Evolutionary conservation across 2,797 vertebrate genomes (phyloP).

Genomic region (Labeo calbasu): DNA sequence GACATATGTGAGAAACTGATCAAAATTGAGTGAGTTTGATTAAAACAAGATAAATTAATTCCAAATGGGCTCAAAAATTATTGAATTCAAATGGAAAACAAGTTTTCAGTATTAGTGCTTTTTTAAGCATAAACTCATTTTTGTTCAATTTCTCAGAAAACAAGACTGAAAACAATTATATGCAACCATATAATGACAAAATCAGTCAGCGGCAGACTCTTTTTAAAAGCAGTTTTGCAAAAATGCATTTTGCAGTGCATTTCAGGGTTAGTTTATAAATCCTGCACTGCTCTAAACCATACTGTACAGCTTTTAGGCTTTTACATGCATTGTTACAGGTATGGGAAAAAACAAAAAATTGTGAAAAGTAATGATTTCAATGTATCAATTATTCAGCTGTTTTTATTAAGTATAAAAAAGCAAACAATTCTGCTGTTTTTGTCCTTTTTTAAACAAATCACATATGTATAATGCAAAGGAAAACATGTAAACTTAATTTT

Average conservation of each 20-base stretch:
- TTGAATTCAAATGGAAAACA: neutral
- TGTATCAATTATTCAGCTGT: neutral
- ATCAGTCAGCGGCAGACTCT: neutral
- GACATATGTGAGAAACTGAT: too few relatives aligned
- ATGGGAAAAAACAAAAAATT: neutral
- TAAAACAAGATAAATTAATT: too few relatives aligned
- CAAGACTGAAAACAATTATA: too few relatives aligned
- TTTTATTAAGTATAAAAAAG: constrained; percentile 24
- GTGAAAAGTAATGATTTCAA: neutral
- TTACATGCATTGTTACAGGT: neutral
- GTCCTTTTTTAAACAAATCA: neutral
- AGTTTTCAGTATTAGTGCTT: neutral
- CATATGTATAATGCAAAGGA: neutral
- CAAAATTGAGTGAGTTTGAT: too few relatives aligned
- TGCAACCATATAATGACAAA: neutral
- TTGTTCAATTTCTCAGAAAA: too few relatives aligned
- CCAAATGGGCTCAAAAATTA: too few relatives aligned
- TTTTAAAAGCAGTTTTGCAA: neutral
- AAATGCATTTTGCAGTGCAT: neutral
- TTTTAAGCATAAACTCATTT: too few relatives aligned
- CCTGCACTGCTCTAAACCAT: neutral
- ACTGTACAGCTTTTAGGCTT: neutral
- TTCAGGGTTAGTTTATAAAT: neutral
- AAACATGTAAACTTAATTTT: neutral
- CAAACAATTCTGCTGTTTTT: neutral